Evolutionary conservation across 2,888 invertebrate genomes (phyloP), one percentile per base, ranked within the genome.

Genomic region (Brachylomia viminalis): DNA sequence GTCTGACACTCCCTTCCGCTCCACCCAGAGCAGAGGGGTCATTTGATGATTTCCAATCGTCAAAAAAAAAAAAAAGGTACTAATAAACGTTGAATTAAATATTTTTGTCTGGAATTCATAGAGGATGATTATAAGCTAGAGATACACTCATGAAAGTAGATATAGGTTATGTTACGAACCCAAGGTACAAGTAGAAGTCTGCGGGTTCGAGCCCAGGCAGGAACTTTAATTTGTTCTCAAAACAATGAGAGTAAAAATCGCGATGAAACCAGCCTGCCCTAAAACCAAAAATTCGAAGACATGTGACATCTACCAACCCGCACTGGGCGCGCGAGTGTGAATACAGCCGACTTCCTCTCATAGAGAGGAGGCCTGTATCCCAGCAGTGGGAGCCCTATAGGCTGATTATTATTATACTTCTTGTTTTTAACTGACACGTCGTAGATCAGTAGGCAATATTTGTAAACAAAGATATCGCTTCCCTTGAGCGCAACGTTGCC

Each of bases 401-500:
- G 20, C 10, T 27, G 0, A 27, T 27, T 17, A 23, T 27, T 17
- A 23, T 38, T 8, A 47, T 20, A n/a, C 15, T 6, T 11, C 20
- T 33, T 45, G 45, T 27, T 45, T 65, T n/a, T n/a, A 42, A 5
- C 15, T 33, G 11, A 33, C 20, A 11, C 23, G n/a, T 27, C 15
- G 0, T 20, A 54, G 70, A 1, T 52, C n/a, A 65, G 11, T 17
- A 54, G 15, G 33, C 17, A 56, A 56, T 67, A 80, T 79, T 79
- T 67, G 62, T 79, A 74, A 56, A 62, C 38, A 27, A n/a, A 72
- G 3, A 11, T 15, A n/a, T n/a, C 30, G 30, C 62, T 52, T 67
- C 15, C 56, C 33, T 45, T 47, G 23, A 54, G 2, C 58, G 45
- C 54, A 56, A 33, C 61, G 33, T 45, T 38, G 20, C 10, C 20